phyloP scores from a whole-genome alignment of 2,797 vertebrate species.

The Xenentodon cancila region DNA sequence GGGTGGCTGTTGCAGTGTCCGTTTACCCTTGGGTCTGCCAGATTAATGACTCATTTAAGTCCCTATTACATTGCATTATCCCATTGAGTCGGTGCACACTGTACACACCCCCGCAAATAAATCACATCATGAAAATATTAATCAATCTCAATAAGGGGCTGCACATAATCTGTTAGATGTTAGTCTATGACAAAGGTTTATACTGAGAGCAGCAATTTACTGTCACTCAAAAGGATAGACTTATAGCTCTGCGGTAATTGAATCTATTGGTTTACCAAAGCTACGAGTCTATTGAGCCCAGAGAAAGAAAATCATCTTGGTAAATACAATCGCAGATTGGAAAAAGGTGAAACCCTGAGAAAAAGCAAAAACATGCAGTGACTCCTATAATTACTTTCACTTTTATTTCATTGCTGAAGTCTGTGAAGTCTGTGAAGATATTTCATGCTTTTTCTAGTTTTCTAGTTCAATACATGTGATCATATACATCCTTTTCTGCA shows the following conservation, averaged over 20 bases:
- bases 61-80: conserved; percentile 74
- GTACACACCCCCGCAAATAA: conserved; percentile 68
- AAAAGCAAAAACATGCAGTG: no score
- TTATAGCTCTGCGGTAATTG: conserved; percentile 34
- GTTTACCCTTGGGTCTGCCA: conserved; percentile 76
- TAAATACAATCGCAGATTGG: not conserved
- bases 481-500: no score
- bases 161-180: conserved; percentile 69
- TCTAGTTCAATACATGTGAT: no score
- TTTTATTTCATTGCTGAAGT: no score
- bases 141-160: conserved; percentile 77
- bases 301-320: conserved; percentile 12
- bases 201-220: conserved; percentile 64
- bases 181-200: conserved; percentile 72
- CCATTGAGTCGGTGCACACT: conserved; percentile 47
- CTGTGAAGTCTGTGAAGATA: no score
- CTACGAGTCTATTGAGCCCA: conserved; percentile 20
- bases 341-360: no score
- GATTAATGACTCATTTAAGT: conserved; percentile 82
- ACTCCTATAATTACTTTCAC: no score
- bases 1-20: conserved; percentile 54
- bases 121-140: conserved; percentile 75
- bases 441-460: no score
- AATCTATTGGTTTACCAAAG: conserved; percentile 47
- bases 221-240: conserved; percentile 50